These are phyloP conservation scores for Phrixothrix hirtus DNA, from an alignment of 2,888 invertebrate genomes.

Conservation along the genomic window DNA sequence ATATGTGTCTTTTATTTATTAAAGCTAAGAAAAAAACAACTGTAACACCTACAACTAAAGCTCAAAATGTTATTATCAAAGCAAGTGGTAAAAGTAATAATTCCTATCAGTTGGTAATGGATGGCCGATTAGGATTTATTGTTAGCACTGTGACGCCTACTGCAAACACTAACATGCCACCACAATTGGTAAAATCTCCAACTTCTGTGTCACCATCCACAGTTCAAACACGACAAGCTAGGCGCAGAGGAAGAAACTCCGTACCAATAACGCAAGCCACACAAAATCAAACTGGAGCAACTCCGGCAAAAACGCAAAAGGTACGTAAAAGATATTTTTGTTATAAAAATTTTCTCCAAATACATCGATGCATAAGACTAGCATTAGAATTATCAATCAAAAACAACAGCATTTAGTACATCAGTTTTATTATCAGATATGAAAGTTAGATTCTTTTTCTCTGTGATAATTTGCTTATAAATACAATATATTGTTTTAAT, in stretches of 20 bases:
- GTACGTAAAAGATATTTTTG: conserved; percentile 2
- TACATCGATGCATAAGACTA: too few relatives aligned
- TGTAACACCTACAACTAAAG: conserved; percentile 11
- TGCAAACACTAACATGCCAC: conserved; percentile 9
- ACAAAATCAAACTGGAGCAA: neutral
- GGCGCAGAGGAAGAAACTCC: conserved; percentile 21
- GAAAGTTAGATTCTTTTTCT: too few relatives aligned
- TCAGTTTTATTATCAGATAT: too few relatives aligned
- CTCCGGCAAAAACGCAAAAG: conserved; percentile 6
- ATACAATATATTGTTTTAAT: too few relatives aligned
- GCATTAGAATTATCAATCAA: too few relatives aligned
- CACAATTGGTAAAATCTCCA: conserved; percentile 10
- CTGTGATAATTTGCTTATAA: too few relatives aligned
- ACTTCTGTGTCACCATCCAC: conserved; percentile 12
- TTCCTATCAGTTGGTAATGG: conserved; percentile 58
- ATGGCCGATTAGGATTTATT: conserved; percentile 57
- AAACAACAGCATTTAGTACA: too few relatives aligned
- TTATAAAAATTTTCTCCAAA: too few relatives aligned
- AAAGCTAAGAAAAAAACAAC: conserved; percentile 11
- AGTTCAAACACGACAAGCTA: conserved; percentile 7
- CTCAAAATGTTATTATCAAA: conserved; percentile 34
- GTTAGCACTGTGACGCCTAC: conserved; percentile 53
- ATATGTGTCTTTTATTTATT: neutral
- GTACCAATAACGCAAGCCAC: conserved; percentile 1
- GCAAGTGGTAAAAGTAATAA: conserved; percentile 27